Base-by-base conservation (phyloP, 1,140 invertebrate genomes). In the Limonius californicus region DNA sequence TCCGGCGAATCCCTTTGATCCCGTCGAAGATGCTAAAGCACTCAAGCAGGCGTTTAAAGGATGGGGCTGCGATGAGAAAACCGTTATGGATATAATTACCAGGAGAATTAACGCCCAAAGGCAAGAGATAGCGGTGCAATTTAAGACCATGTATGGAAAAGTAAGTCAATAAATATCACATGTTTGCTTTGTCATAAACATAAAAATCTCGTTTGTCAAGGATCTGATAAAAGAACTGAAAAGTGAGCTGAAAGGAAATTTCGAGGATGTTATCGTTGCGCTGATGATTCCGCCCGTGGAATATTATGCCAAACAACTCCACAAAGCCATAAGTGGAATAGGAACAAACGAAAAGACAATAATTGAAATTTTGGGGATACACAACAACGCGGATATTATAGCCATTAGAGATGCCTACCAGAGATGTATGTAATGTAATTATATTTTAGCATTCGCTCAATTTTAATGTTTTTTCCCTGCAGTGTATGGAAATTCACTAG, bases 141-240 rank as follows among this genome's bases (percentile, higher is more conserved):
- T 89, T 74, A 93, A 94, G 78, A 86, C 86, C 15, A 83, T 89
- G 74, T 94, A 88, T 78, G 91, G 91, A 72, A 92, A 91, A 78
- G 89, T 90, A 76, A 75, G 72, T 69, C 2, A 19, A 45, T 18
- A 45, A 45, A 45, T 27, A 27, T 9, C 9, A 27, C 23, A 12
- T 4, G n/a, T 45, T 18, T n/a, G 6, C 16, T 12, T 45, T 45
- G 42, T 3, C 2, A n/a, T 60, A 47, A 2, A 39, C n/a, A 39
- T 32, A 30, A 39, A 42, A 65, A 50, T 39, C 1, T 58, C 61
- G 11, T 50, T 60, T 32, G 61, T 70, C 19, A 62, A 96, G 89
- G 92, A 97, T 78, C 77, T 98, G 30, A 85, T 94, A 39, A 89
- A 89, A 62, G 91, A 97, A 68, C 80, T 98, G 62, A 94, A 95